phyloP scores from a whole-genome alignment of 2,113 vertebrate genomes.

The Pongo abelii region DNA sequence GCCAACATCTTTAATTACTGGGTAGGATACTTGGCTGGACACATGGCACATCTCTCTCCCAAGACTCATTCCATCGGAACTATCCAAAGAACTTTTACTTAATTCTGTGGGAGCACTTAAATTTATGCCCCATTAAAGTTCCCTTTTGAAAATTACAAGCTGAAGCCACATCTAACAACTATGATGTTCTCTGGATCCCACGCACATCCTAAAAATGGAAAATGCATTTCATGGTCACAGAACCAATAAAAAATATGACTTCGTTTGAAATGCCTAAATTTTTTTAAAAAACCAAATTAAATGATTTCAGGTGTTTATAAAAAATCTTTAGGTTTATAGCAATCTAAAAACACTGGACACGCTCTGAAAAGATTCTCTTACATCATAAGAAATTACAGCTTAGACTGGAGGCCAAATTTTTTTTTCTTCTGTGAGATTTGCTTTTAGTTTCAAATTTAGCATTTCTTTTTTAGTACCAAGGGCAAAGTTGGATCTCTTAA shows the following conservation, averaged over 20 bases:
- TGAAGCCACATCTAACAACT: conserved; percentile 68
- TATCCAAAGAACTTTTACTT: not conserved
- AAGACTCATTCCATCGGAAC: not conserved
- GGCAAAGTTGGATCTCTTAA: conserved; percentile 27
- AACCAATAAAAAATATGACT: conserved; percentile 60
- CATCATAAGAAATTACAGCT: not conserved
- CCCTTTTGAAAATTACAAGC: conserved; percentile 59
- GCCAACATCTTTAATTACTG: not conserved
- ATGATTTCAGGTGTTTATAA: conserved; percentile 67
- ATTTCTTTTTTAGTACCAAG: conserved; percentile 36
- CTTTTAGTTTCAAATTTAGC: conserved; percentile 58
- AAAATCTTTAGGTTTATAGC: conserved; percentile 8
- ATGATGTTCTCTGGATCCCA: conserved; percentile 39
- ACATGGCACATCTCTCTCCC: not conserved
- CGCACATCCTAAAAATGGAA: conserved; percentile 63
- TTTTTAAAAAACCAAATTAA: conserved; percentile 57
- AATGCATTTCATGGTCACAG: conserved; percentile 64
- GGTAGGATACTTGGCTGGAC: not conserved
- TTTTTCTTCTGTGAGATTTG: conserved; percentile 14
- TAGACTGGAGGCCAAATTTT: not conserved
- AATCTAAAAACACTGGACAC: conserved; percentile 34
- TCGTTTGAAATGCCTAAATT: conserved; percentile 49
- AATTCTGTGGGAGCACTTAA: conserved; percentile 42
- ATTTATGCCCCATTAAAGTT: conserved; percentile 62
- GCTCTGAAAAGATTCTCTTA: conserved; percentile 44